Percentiles rank a stretch among this genome's conserved stretches.
phyloP scores from a whole-genome alignment of 2,797 vertebrate species.

The Coreius guichenoti region DNA sequence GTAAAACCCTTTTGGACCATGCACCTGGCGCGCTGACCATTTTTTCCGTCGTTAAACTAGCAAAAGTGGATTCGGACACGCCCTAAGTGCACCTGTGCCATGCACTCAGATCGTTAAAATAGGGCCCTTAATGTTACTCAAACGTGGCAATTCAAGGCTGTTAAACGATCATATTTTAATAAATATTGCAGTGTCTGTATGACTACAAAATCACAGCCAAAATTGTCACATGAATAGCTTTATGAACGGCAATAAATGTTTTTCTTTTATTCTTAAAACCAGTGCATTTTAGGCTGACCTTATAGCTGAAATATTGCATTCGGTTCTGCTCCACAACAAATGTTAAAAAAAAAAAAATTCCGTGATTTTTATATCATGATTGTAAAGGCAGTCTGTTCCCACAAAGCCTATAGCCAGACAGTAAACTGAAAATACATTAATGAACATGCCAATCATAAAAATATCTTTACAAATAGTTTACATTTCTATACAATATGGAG shows the following conservation, averaged over 20 bases:
- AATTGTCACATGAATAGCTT: background rate
- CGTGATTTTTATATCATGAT: slow-evolving; percentile 66
- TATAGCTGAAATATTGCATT: background rate
- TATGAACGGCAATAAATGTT: background rate
- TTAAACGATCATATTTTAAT: background rate
- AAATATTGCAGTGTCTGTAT: background rate
- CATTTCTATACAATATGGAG: slow-evolving; percentile 80
- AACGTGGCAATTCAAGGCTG: background rate
- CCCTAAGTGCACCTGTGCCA: too few species aligned
- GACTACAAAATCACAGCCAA: background rate
- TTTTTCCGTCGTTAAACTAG: too few species aligned
- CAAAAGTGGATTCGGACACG: too few species aligned
- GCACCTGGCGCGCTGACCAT: too few species aligned
- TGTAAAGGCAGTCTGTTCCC: slow-evolving; percentile 57
- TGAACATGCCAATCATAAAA: slow-evolving; percentile 84
- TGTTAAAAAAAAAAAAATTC: slow-evolving; percentile 46
- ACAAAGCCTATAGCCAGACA: slow-evolving; percentile 69
- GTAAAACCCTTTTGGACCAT: too few species aligned
- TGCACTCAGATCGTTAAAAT: too few species aligned
- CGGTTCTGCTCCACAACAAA: background rate
- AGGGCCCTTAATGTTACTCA: background rate
- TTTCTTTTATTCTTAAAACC: slow-evolving; percentile 9
- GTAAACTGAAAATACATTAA: slow-evolving; percentile 77
- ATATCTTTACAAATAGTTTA: slow-evolving; percentile 83
- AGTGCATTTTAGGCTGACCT: background rate